Conservation (phyloP, 2,113 vertebrate species). For the Varanus salvator region DNA sequence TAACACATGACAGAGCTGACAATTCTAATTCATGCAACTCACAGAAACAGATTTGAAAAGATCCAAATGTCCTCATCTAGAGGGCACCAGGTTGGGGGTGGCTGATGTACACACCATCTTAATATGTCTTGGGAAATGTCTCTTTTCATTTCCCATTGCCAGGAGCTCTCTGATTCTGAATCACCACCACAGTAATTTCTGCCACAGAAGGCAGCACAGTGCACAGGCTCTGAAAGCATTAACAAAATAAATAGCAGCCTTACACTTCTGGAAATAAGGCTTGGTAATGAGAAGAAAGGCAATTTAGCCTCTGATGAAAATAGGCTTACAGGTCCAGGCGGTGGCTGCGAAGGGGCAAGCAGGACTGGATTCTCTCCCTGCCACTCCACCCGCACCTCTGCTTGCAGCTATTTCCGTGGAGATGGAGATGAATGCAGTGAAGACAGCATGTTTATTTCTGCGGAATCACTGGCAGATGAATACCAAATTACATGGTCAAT, state of each 20-base stretch:
- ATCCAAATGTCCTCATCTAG: no score
- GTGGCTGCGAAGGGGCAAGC: not conserved
- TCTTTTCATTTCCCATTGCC: slow-evolving; percentile 54
- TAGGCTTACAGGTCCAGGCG: slow-evolving; percentile 15
- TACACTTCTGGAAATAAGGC: slow-evolving; percentile 38
- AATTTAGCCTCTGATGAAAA: slow-evolving; percentile 15
- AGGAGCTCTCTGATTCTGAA: slow-evolving; percentile 58
- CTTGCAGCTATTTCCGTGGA: slow-evolving; percentile 10
- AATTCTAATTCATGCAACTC: no score
- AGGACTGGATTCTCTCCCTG: not conserved
- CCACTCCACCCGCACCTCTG: not conserved
- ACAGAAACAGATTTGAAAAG: no score
- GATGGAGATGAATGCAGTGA: not conserved
- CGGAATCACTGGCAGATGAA: not conserved
- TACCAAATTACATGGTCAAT: not conserved
- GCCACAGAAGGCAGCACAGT: slow-evolving; percentile 1
- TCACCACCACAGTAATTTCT: slow-evolving; percentile 50
- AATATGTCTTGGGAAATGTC: not conserved
- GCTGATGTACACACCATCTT: not conserved
- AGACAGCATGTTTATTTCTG: slow-evolving; percentile 16
- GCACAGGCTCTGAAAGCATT: slow-evolving; percentile 49
- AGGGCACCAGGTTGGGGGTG: no score
- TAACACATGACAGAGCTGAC: no score
- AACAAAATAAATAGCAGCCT: slow-evolving; percentile 61
- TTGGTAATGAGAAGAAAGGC: slow-evolving; percentile 21